Evolutionary conservation across 2,797 vertebrate genomes (phyloP), one percentile per base, ranked within the genome.

Genomic region (Dendrocincla tyrannina): DNA sequence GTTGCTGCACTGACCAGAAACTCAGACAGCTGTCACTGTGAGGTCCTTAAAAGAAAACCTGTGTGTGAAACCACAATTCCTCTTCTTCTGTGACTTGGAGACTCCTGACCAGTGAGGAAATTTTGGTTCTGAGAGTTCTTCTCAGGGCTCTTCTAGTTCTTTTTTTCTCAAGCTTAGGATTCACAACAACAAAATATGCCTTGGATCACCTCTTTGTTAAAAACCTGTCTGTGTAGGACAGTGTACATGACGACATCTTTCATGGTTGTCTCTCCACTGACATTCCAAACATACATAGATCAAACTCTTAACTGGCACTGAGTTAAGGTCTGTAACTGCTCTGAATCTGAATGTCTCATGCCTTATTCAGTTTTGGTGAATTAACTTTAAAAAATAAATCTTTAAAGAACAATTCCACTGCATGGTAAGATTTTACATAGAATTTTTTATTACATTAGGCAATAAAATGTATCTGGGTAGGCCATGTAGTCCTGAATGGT

Each of bases 1-100:
- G 53, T 6, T 66, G 52, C 25, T 85, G 28, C 56, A 9, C 41
- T n/a, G 63, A 52, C 22, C 17, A 89, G 68, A 60, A 79, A 22
- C 15, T 42, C 44, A 30, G 78, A 18, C 52, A 87, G 1, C 28
- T 3, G 1, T 18, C 0, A 0, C 64, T 47, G 12, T 1, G 8
- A 64, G 18, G 27, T 50, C 19, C 39, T 56, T 62, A 11, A 68
- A 47, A 70, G 41, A 53, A 53, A 68, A 77, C 3, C 33, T 37
- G 12, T 2, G 37, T 17, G 32, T 44, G 85, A 25, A 80, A n/a
- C 30, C 20, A 15, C 10, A 27, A 0, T 49, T 85, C 44, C 33
- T 50, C n/a, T 22, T 44, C 14, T 60, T 67, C 37, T 1, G 3
- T 50, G 49, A 44, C 1, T 6, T 39, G 25, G 15, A 78, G 13